Evolutionary conservation across 2,888 invertebrate species (phyloP), one percentile per base, ranked within the genome.

Genomic region (Sinhomidia bicolor): DNA sequence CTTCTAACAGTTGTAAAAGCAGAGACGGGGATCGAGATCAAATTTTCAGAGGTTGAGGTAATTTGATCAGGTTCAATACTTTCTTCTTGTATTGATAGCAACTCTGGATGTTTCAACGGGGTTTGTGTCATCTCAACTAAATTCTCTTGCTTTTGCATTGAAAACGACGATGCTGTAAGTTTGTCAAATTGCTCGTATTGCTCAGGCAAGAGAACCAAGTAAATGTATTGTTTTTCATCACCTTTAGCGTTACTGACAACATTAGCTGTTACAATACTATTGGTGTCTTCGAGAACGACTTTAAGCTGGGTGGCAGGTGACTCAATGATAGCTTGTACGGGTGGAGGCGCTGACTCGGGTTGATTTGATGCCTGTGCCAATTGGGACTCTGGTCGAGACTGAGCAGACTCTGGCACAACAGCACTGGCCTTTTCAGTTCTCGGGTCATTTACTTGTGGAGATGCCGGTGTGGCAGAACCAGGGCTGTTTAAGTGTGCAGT

Each of bases 201-300:
- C 0, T 83, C 83, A 2, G 51, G 71, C 4, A 44, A 26, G 14
- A 83, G 71, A 17, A 83, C 83, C 17, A 83, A 51, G 57, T 83
- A 83, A 71, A 83, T 54, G 57, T 83, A 83, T 23, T 83, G 23
- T 23, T 83, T 83, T 2, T 68, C 68, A 17, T 68, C 68, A 23
- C 68, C 68, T 7, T 14, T 41, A 4, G 14, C 36, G 12, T 20
- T 68, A 23, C 12, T 68, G 6, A 68, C 9, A 6, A 68, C 68
- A 12, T 68, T 68, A 7, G 68, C 68, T 1, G 68, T 68, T 2
- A 68, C 68, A n/a, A 68, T 68, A 12, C 68, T 68, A 12, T n/a
- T 68, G 1, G 68, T 2, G n/a, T 68, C 68, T 36, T 68, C 68
- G 7, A 68, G 68, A n/a, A 68, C 23, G 1, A 68, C 68, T 36